Evolutionary conservation across 1,140 invertebrate species (phyloP).

Genomic region (Battus philenor): DNA sequence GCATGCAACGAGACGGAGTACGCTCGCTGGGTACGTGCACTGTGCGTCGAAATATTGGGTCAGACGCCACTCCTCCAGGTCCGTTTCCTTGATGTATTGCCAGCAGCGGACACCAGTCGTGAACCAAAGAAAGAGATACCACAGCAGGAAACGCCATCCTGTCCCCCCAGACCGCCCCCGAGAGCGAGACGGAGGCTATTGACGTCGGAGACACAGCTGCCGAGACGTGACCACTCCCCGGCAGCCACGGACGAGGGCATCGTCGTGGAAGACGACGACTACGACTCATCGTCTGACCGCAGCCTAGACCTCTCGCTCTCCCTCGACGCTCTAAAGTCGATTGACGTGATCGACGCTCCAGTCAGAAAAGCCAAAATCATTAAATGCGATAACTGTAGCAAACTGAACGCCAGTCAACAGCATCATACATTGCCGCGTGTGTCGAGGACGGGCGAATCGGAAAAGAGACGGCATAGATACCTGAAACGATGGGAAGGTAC

Average conservation of each 20-base stretch:
- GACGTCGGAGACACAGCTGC: constrained; percentile 54
- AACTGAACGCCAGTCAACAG: constrained; percentile 48
- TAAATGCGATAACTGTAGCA: constrained; percentile 66
- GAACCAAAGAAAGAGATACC: constrained; percentile 53
- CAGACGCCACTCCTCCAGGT: constrained; percentile 67
- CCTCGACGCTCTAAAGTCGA: constrained; percentile 59
- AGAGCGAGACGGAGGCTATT: constrained; percentile 57
- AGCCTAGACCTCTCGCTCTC: constrained; percentile 66
- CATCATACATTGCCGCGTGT: constrained; percentile 63
- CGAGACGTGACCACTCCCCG: constrained; percentile 59
- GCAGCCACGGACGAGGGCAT: constrained; percentile 70
- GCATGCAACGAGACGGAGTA: constrained; percentile 70
- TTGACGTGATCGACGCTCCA: constrained; percentile 55
- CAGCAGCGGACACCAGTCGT: constrained; percentile 54
- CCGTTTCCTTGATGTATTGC: constrained; percentile 60
- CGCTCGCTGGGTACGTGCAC: constrained; percentile 62
- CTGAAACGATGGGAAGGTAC: constrained; percentile 66
- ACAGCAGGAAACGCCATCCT: constrained; percentile 40
- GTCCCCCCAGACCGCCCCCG: constrained; percentile 59
- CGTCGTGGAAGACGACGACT: constrained; percentile 73
- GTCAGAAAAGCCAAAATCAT: constrained; percentile 53
- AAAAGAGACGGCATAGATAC: constrained; percentile 58
- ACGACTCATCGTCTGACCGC: constrained; percentile 72
- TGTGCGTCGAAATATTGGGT: constrained; percentile 66
- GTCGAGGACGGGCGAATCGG: constrained; percentile 46